Evolutionary conservation across 2,113 vertebrate species (phyloP).

Genomic region (Sisor rabdophorus): DNA sequence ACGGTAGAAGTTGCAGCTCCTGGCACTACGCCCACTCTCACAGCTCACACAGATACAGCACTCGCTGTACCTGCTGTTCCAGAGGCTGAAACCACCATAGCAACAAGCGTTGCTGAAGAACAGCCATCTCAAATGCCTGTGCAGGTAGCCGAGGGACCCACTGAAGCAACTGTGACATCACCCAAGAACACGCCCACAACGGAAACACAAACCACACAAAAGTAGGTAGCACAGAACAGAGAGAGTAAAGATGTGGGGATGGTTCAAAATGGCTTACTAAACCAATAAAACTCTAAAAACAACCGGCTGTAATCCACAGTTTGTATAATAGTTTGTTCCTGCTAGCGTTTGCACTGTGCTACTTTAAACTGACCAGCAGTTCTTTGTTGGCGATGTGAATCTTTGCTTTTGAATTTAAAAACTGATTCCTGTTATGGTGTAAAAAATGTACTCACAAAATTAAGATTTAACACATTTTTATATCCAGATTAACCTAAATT

Average conservation of each 20-base stretch:
- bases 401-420: neutral
- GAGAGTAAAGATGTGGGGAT: neutral
- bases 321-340: neutral
- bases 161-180: constrained; percentile 58
- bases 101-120: constrained; percentile 59
- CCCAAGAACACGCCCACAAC: constrained; percentile 52
- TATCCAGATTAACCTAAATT: too few relatives aligned
- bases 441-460: neutral
- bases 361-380: constrained; percentile 6
- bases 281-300: neutral
- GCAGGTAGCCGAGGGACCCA: constrained; percentile 59
- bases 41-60: constrained; percentile 44
- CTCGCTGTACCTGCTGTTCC: constrained; percentile 54
- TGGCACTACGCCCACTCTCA: constrained; percentile 52
- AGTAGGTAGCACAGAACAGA: neutral
- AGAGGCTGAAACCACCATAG: constrained; percentile 55
- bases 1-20: constrained; percentile 58
- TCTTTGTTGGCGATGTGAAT: neutral
- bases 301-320: neutral
- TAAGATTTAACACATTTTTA: neutral
- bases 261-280: neutral
- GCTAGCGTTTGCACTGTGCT: neutral
- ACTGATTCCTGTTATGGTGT: neutral
- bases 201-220: constrained; percentile 51
- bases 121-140: constrained; percentile 54